Conservation (phyloP, 2,113 vertebrate species). For the Cariama cristata region DNA sequence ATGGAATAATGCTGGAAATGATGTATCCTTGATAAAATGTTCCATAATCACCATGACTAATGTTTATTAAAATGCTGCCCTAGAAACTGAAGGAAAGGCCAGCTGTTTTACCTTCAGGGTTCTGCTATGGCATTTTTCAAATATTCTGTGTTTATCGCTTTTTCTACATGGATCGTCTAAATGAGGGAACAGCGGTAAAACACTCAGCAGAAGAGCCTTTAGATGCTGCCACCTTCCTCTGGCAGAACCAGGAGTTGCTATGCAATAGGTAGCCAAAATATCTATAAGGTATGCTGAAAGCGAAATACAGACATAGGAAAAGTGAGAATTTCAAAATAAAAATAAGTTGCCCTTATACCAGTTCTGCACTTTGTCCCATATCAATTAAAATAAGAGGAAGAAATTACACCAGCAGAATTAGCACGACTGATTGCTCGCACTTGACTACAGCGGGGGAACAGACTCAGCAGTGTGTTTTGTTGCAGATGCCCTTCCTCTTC, state of each 20-base stretch:
- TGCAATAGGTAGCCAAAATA: background rate
- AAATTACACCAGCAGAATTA: background rate
- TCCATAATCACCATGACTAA: slow-evolving; percentile 64
- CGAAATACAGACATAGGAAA: background rate
- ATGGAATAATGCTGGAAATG: slow-evolving; percentile 37
- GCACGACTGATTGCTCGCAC: background rate
- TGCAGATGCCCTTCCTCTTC: background rate
- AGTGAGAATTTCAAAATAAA: background rate
- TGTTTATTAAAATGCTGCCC: slow-evolving; percentile 61
- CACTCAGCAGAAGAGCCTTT: slow-evolving; percentile 23
- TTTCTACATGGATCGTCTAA: slow-evolving; percentile 22
- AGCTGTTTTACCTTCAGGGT: slow-evolving; percentile 52
- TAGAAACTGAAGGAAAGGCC: slow-evolving; percentile 55
- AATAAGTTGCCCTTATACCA: background rate
- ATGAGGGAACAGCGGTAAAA: slow-evolving; percentile 29
- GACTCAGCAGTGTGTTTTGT: background rate
- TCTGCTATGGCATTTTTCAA: slow-evolving; percentile 54
- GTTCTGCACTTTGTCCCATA: background rate
- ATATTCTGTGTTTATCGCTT: slow-evolving; percentile 48
- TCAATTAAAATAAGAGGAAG: background rate
- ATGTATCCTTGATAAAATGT: slow-evolving; percentile 64
- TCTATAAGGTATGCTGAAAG: background rate
- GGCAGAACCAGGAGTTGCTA: background rate
- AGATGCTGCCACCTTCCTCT: slow-evolving; percentile 15
- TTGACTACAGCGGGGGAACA: background rate